phyloP scores from a whole-genome alignment of 1,140 invertebrate genomes.

The Caenorhabditis remanei region DNA sequence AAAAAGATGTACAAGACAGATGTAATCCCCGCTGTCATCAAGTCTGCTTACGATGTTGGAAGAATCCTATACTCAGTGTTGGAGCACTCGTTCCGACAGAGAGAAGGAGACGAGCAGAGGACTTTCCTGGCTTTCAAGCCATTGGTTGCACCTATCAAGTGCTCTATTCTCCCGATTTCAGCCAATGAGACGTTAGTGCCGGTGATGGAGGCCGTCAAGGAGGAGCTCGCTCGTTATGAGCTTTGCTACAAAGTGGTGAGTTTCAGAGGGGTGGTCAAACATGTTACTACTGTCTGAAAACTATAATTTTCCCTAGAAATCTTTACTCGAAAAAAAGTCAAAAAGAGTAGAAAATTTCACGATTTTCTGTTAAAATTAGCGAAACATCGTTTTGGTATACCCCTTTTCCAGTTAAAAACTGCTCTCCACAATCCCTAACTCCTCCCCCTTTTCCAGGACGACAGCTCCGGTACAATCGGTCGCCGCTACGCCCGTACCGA shows the following conservation, averaged over 20 bases:
- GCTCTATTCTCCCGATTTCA: slow-evolving; percentile 93
- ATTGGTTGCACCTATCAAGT: slow-evolving; percentile 93
- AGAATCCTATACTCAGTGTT: slow-evolving; percentile 95
- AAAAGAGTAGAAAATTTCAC: no score
- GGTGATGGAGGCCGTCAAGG: slow-evolving; percentile 87
- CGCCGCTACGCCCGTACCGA: slow-evolving; percentile 91
- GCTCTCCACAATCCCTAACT: neutral
- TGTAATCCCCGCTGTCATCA: slow-evolving; percentile 95
- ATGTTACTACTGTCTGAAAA: slow-evolving; percentile 28
- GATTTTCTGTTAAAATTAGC: no score
- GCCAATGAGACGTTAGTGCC: slow-evolving; percentile 89
- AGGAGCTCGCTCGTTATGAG: slow-evolving; percentile 84
- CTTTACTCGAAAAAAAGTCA: no score
- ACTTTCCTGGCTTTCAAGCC: slow-evolving; percentile 89
- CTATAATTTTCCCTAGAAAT: no score
- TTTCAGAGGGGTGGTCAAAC: no score
- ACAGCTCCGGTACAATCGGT: slow-evolving; percentile 95
- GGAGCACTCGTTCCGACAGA: slow-evolving; percentile 92
- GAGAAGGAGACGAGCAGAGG: slow-evolving; percentile 94
- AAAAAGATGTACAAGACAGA: slow-evolving; percentile 94
- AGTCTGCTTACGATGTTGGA: slow-evolving; percentile 98
- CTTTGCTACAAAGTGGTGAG: slow-evolving; percentile 88
- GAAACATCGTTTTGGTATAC: no score
- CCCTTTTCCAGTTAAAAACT: no score
- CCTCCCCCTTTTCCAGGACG: slow-evolving; percentile 81